These are phyloP conservation scores for Crepidodera aurea DNA, from an alignment of 2,888 invertebrate genomes.

Conservation along the genomic window DNA sequence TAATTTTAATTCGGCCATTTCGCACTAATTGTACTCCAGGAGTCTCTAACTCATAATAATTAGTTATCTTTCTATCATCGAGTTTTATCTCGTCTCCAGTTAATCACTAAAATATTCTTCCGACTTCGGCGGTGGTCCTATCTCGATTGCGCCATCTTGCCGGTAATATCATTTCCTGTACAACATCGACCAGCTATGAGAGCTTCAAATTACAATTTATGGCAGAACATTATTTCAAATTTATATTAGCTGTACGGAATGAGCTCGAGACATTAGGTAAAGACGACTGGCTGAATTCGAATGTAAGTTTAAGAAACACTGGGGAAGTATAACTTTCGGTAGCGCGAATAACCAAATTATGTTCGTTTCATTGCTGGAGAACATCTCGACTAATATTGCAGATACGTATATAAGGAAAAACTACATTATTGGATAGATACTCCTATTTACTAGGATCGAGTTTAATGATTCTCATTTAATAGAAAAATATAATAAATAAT, in stretches of 20 bases:
- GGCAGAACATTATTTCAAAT: constrained; percentile 37
- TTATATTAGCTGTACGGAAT: constrained; percentile 37
- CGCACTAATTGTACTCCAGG: neutral
- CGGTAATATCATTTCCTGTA: constrained; percentile 51
- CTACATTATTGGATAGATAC: too few relatives aligned
- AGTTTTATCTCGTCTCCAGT: constrained; percentile 41
- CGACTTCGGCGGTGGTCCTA: constrained; percentile 42
- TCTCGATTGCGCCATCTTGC: constrained; percentile 46
- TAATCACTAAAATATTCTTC: constrained; percentile 50
- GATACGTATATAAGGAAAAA: neutral
- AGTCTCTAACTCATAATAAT: constrained; percentile 28
- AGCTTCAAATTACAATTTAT: constrained; percentile 40
- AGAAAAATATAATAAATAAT: too few relatives aligned
- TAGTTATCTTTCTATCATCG: constrained; percentile 34
- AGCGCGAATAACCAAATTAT: constrained; percentile 17
- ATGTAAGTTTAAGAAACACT: constrained; percentile 23
- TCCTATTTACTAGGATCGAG: constrained; percentile 9
- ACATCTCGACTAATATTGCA: constrained; percentile 2
- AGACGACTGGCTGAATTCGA: constrained; percentile 24
- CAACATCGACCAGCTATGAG: constrained; percentile 36
- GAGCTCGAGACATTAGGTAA: constrained; percentile 31
- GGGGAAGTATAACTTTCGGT: constrained; percentile 16
- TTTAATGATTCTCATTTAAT: too few relatives aligned
- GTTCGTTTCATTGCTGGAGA: constrained; percentile 1
- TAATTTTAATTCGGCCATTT: constrained; percentile 7